Conservation (phyloP, 2,888 invertebrate genomes). For the Cantharis nigra region DNA sequence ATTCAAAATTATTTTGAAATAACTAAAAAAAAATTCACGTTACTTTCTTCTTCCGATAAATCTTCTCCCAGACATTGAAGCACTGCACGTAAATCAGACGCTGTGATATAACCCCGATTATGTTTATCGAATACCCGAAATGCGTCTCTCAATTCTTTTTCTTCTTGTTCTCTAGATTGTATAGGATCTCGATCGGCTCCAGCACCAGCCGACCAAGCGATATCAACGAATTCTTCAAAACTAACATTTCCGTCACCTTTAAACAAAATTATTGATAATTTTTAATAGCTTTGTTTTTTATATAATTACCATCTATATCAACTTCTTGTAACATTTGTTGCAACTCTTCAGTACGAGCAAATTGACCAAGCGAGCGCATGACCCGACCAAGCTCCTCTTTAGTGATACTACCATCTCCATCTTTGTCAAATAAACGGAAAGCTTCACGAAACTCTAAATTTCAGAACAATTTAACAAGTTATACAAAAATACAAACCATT, state of each 20-base stretch:
- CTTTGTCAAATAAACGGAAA: constrained; percentile 85
- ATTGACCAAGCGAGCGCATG: constrained; percentile 85
- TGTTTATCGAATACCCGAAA: constrained; percentile 91
- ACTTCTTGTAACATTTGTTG: constrained; percentile 84
- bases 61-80: constrained; percentile 88
- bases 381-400: constrained; percentile 85
- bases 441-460: constrained; percentile 80
- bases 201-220: constrained; percentile 58
- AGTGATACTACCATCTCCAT: constrained; percentile 85
- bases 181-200: constrained; percentile 48
- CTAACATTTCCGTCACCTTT: constrained; percentile 85
- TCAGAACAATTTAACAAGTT: neutral
- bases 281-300: neutral
- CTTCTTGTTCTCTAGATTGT: constrained; percentile 80
- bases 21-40: constrained; percentile 49
- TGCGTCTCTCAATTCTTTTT: constrained; percentile 81
- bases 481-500: neutral
- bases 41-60: constrained; percentile 87
- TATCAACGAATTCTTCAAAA: constrained; percentile 87
- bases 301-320: constrained; percentile 48
- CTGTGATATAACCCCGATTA: constrained; percentile 89
- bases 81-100: constrained; percentile 84
- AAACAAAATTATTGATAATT: constrained; percentile 4
- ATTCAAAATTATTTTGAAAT: neutral
- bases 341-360: constrained; percentile 83